phyloP scores from a whole-genome alignment of 2,113 vertebrate genomes.

The Archocentrus centrarchus region DNA sequence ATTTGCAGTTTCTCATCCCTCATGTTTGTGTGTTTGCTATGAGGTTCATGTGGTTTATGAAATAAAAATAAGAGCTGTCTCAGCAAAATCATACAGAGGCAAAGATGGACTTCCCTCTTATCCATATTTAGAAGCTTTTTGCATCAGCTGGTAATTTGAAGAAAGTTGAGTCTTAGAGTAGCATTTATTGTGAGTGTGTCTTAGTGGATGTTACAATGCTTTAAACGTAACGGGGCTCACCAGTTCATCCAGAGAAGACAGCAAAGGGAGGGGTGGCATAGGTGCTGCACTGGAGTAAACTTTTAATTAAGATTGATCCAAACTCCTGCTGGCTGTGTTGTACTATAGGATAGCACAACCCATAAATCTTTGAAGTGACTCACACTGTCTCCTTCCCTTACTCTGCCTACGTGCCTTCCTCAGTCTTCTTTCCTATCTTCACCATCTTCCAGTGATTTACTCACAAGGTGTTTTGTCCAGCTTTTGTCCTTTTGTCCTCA shows the following conservation, averaged over 20 bases:
- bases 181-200: slow-evolving; percentile 18
- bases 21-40: background rate
- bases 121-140: background rate
- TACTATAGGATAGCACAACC: slow-evolving; percentile 32
- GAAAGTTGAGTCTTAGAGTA: background rate
- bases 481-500: no score
- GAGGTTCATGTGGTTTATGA: background rate
- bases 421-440: background rate
- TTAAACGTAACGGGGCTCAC: slow-evolving; percentile 30
- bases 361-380: slow-evolving; percentile 63
- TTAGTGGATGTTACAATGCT: background rate
- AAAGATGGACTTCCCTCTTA: background rate
- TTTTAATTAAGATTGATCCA: slow-evolving; percentile 69
- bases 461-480: no score
- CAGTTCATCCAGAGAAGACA: slow-evolving; percentile 13
- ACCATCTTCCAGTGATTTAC: background rate
- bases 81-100: no score
- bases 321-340: slow-evolving; percentile 21
- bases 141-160: background rate
- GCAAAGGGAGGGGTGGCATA: slow-evolving; percentile 22
- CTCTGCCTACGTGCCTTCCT: background rate
- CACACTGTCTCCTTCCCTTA: slow-evolving; percentile 8
- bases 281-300: slow-evolving; percentile 34
- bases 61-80: background rate
- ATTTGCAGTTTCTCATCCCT: background rate